Conservation (phyloP, 2,113 vertebrate species). For the Desmodus rotundus region DNA sequence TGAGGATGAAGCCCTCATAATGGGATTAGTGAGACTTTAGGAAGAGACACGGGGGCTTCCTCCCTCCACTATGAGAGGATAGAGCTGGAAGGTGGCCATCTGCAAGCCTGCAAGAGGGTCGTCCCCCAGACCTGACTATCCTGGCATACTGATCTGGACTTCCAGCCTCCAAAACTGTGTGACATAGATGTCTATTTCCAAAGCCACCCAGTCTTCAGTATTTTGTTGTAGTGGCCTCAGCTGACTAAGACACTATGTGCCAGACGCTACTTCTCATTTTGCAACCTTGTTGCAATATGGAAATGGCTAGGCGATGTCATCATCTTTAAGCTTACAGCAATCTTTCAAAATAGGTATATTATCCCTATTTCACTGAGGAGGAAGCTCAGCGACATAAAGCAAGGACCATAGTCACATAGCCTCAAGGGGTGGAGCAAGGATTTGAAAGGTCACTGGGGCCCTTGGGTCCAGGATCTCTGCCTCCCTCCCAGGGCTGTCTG, state of each 20-base stretch:
- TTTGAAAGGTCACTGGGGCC: neutral
- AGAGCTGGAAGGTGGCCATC: neutral
- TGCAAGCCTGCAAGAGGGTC: neutral
- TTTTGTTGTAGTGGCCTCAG: neutral
- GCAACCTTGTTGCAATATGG: neutral
- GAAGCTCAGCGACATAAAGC: neutral
- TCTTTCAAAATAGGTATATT: neutral
- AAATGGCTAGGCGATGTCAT: neutral
- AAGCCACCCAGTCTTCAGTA: neutral
- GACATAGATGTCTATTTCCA: neutral
- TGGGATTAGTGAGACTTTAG: neutral
- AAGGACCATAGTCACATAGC: neutral
- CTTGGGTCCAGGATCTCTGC: neutral
- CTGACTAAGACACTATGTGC: neutral
- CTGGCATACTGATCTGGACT: neutral
- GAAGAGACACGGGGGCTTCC: neutral
- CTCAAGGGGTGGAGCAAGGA: fast-evolving
- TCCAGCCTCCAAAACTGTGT: neutral
- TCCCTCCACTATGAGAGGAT: neutral
- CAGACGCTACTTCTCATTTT: neutral
- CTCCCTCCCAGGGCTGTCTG: neutral
- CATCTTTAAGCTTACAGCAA: neutral
- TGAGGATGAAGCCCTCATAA: neutral
- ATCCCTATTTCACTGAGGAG: neutral
- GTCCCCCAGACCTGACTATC: neutral